Evolutionary conservation across 2,888 invertebrate species (phyloP), one percentile per base, ranked within the genome.

Genomic region (Pteria penguin): DNA sequence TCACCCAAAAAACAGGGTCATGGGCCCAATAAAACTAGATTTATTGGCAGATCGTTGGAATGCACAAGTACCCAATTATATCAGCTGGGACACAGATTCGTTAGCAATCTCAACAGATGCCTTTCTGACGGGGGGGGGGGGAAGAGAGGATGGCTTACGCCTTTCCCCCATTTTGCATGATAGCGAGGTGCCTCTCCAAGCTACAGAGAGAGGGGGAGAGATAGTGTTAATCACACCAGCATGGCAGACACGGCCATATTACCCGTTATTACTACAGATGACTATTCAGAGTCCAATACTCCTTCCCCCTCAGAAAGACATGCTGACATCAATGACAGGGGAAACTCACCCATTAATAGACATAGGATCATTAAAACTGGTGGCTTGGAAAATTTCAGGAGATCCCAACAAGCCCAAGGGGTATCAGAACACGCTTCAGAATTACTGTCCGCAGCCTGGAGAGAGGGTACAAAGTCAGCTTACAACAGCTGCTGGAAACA

Each of bases 401-500:
- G 24, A 22, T 24, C 24, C n/a, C 57, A 18, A 57, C 18, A 57
- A 57, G 1, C 18, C 1, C 57, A 22, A n/a, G 45, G 45, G 14
- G 1, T 57, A 18, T 57, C 57, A 57, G 22, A 24, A 57, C 18
- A 57, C 8, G 24, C 57, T 57, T 57, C 57, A 24, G 1, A 57
- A 57, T 57, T 1, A 57, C 57, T 57, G 1, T 22, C 1, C 8
- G 57, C 1, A 57, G 1, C 22, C 1, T 57, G 57, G 57, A 57
- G 57, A 1, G 24, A 24, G 11, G 57, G 57, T 1, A 57, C 57
- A 1, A 18, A 57, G 26, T 24, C 54, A 54, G 67, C 67, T 67
- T 67, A 67, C 31, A 54, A 54, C 67, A 67, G 55, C 67, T 67
- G 68, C 57, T 68, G 57, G 57, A 27, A 57, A 68, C 55, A 68